Percentiles rank a stretch among this genome's conserved stretches.
Evolutionary conservation across 2,888 invertebrate genomes (phyloP).

Genomic region (Caenorhabditis sp.): DNA sequence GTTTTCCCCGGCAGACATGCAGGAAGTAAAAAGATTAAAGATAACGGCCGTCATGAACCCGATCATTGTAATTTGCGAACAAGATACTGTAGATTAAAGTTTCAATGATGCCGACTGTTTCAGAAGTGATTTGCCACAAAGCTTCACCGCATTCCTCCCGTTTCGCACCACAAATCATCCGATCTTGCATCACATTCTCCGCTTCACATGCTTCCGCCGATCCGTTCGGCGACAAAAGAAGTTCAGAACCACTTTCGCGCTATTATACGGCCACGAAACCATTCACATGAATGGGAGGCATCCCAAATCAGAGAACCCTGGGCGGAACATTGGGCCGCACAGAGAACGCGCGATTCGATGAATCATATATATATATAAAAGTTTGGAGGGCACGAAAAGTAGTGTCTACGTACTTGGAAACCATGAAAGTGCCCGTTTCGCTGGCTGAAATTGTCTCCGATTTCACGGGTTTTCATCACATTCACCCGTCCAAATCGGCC

Average conservation of each 20-base stretch:
- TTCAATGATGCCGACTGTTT: too few species aligned
- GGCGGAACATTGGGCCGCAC: background rate
- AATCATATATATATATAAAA: too few species aligned
- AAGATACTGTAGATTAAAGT: too few species aligned
- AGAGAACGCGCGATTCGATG: too few species aligned
- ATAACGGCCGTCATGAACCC: too few species aligned
- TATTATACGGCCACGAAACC: background rate
- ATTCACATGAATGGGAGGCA: background rate
- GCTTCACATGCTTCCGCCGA: background rate
- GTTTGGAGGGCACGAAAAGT: too few species aligned
- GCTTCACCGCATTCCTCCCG: background rate
- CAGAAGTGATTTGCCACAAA: too few species aligned
- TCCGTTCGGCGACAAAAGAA: background rate
- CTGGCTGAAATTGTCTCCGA: constrained; percentile 33
- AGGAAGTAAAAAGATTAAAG: too few species aligned
- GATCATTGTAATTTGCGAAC: too few species aligned
- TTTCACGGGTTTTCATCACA: constrained; percentile 12
- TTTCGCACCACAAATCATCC: constrained; percentile 1
- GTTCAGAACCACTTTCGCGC: constrained; percentile 1
- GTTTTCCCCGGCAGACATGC: too few species aligned
- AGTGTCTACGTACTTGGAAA: background rate
- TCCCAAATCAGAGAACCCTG: background rate
- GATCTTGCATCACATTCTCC: background rate
- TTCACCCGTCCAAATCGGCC: background rate
- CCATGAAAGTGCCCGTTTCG: constrained; percentile 6